Conservation (phyloP, 2,797 vertebrate species). For the Anabacerthia variegaticeps region DNA sequence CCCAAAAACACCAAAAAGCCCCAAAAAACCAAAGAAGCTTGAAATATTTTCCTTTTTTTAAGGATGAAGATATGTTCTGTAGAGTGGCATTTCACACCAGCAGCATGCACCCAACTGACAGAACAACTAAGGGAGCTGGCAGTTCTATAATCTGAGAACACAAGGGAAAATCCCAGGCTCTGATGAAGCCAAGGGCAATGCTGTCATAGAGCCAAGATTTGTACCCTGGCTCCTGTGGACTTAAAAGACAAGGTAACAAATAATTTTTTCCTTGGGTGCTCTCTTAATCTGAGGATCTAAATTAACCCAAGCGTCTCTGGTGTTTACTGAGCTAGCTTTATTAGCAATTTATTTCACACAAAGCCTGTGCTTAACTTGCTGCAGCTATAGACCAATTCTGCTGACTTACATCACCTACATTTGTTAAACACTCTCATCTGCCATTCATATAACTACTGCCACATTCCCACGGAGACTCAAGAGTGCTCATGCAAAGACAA, state of each 20-base stretch:
- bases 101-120: not conserved
- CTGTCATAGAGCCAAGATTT: not conserved
- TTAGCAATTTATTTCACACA: not conserved
- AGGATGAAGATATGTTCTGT: not conserved
- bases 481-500: not conserved
- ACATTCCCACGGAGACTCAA: not conserved
- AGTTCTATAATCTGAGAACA: not conserved
- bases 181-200: not conserved
- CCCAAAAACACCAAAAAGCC: not conserved
- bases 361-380: not conserved
- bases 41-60: not conserved
- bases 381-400: not conserved
- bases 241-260: constrained; percentile 5
- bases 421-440: not conserved
- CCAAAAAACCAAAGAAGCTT: not conserved
- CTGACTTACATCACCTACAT: not conserved
- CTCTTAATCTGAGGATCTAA: constrained; percentile 49
- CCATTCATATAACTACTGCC: not conserved
- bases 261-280: not conserved
- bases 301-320: not conserved
- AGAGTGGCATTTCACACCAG: not conserved
- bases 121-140: not conserved
- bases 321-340: not conserved
- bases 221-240: not conserved
- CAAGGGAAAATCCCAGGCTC: not conserved